Percentiles rank a stretch among this genome's conserved stretches.
phyloP scores from a whole-genome alignment of 2,113 vertebrate genomes.

The Anser brachyrhynchus region DNA sequence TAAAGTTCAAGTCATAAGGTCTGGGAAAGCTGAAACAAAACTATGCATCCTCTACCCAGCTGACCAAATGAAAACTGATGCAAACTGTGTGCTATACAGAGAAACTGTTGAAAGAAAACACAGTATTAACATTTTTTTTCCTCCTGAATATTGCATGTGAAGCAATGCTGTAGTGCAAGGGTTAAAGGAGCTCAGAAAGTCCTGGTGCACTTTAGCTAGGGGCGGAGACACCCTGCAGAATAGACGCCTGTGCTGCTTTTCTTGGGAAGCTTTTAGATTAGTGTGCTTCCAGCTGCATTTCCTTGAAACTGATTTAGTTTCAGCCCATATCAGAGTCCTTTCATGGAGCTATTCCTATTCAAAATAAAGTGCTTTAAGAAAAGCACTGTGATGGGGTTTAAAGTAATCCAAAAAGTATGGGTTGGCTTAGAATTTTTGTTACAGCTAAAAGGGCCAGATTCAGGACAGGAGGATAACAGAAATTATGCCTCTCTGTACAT shows the following conservation, averaged over 20 bases:
- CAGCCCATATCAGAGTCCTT: slow-evolving; percentile 45
- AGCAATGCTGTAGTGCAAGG: background rate
- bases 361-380: slow-evolving; percentile 55
- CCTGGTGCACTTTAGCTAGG: background rate
- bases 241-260: background rate
- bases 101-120: background rate
- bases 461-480: slow-evolving; percentile 6
- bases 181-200: slow-evolving; percentile 56
- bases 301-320: slow-evolving; percentile 66
- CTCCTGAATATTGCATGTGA: background rate
- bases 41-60: background rate
- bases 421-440: slow-evolving; percentile 37
- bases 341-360: slow-evolving; percentile 34
- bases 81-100: background rate
- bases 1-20: background rate
- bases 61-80: background rate
- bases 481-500: slow-evolving; percentile 9
- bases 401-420: slow-evolving; percentile 55
- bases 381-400: background rate
- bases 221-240: background rate
- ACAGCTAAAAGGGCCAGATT: background rate
- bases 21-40: background rate
- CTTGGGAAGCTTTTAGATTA: slow-evolving; percentile 48
- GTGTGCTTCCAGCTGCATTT: slow-evolving; percentile 58
- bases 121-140: background rate